Conservation (phyloP, 2,888 invertebrate species). For the Asteroscopus sphinx region DNA sequence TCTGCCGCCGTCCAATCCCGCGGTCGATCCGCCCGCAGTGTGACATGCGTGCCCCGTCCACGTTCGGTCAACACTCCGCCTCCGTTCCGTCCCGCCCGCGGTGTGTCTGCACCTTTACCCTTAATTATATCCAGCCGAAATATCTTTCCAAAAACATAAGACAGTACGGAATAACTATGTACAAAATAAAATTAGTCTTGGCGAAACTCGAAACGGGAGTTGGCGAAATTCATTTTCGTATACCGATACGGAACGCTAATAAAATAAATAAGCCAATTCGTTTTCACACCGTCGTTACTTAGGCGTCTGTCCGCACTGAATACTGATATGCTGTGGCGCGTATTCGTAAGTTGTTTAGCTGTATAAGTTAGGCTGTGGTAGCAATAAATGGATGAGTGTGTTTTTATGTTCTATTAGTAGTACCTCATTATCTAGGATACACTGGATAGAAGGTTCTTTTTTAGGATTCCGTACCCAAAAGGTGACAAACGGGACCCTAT, state of each 20-base stretch:
- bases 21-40: no score
- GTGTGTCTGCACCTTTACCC: conserved; percentile 5
- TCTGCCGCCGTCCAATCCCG: no score
- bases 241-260: conserved; percentile 62
- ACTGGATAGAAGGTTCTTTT: no score
- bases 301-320: conserved; percentile 54
- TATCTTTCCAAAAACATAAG: conserved; percentile 14
- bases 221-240: conserved; percentile 52
- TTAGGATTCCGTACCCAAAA: no score
- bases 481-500: no score
- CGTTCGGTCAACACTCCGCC: no score
- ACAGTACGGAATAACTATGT: conserved; percentile 30
- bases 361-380: conserved; percentile 22
- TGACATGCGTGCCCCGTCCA: no score
- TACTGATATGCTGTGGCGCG: conserved; percentile 51
- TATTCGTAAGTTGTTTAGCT: conserved; percentile 14
- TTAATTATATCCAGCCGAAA: conserved; percentile 5
- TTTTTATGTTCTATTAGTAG: no score
- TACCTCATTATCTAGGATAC: no score
- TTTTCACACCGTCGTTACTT: conserved; percentile 56
- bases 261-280: conserved; percentile 65
- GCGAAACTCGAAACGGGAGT: conserved; percentile 40
- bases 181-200: conserved; percentile 54
- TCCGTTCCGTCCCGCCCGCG: no score
- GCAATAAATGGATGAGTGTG: not conserved